Conservation (phyloP, 1,140 invertebrate genomes). For the Cotesia vestalis region DNA sequence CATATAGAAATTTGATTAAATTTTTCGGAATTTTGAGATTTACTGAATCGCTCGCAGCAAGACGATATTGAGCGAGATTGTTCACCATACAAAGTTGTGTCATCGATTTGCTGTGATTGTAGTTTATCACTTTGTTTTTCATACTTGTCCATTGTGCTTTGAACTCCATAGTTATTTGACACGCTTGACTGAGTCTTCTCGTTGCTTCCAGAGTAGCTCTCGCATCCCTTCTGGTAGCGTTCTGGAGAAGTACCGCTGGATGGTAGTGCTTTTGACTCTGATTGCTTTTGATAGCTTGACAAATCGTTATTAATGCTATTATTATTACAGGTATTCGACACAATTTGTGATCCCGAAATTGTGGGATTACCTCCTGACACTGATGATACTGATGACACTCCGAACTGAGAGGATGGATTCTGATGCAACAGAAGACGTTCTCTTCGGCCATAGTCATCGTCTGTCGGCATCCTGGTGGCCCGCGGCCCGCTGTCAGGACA, state of each 20-base stretch:
- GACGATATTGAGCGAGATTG: constrained; percentile 31
- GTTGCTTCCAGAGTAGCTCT: constrained; percentile 29
- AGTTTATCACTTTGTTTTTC: constrained; percentile 36
- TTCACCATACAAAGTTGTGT: constrained; percentile 19
- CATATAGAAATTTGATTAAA: constrained; percentile 43
- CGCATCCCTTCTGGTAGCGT: constrained; percentile 41
- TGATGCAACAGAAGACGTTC: constrained; percentile 66
- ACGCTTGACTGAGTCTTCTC: constrained; percentile 43
- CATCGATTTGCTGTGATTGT: constrained; percentile 32
- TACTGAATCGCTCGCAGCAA: constrained; percentile 31
- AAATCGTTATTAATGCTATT: constrained; percentile 18
- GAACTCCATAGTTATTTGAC: constrained; percentile 45
- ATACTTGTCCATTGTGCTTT: constrained; percentile 38
- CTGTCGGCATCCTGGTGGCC: constrained; percentile 67
- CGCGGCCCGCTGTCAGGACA: constrained; percentile 67
- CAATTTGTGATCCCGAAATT: constrained; percentile 45
- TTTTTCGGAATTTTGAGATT: constrained; percentile 43
- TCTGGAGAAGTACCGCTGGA: constrained; percentile 41
- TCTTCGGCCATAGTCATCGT: constrained; percentile 68
- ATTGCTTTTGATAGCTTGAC: constrained; percentile 50
- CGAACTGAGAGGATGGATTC: constrained; percentile 58
- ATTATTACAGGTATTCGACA: constrained; percentile 35
- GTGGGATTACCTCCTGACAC: constrained; percentile 47
- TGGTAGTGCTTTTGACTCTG: constrained; percentile 35
- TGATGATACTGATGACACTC: constrained; percentile 50